These are phyloP conservation scores for Procambarus clarkii DNA, from an alignment of 1,140 invertebrate species.

Conservation along the genomic window DNA sequence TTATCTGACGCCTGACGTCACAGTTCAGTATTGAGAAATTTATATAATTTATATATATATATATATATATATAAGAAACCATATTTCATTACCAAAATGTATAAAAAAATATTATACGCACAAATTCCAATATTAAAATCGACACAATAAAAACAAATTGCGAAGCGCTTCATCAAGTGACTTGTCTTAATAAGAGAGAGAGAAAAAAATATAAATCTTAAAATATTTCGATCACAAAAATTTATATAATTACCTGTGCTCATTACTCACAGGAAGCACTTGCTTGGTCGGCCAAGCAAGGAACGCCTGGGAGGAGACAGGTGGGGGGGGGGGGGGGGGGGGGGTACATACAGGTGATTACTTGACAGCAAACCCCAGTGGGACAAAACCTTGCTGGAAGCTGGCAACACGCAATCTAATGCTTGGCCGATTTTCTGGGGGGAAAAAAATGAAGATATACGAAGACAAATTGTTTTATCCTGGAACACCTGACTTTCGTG, in stretches of 20 bases:
- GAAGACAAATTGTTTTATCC: no score
- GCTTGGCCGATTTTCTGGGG: background rate
- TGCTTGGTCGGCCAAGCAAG: conserved; percentile 1
- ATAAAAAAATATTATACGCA: no score
- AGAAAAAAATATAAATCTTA: background rate
- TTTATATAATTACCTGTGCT: background rate
- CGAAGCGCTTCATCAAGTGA: background rate
- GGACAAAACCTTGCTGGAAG: background rate
- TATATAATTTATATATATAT: no score
- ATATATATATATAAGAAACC: no score
- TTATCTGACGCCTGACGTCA: no score
- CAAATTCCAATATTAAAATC: background rate
- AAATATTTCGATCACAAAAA: background rate
- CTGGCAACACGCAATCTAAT: background rate
- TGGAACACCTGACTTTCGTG: no score
- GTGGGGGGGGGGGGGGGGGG: background rate
- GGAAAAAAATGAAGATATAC: background rate
- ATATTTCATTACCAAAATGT: no score
- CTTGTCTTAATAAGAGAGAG: background rate
- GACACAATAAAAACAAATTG: no score
- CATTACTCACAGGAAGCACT: background rate
- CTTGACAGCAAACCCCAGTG: background rate
- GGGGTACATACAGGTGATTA: conserved; percentile 12
- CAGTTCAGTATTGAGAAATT: no score
- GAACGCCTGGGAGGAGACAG: background rate